Base-by-base conservation (phyloP, 2,888 invertebrate species). In the Phortica okadai region DNA sequence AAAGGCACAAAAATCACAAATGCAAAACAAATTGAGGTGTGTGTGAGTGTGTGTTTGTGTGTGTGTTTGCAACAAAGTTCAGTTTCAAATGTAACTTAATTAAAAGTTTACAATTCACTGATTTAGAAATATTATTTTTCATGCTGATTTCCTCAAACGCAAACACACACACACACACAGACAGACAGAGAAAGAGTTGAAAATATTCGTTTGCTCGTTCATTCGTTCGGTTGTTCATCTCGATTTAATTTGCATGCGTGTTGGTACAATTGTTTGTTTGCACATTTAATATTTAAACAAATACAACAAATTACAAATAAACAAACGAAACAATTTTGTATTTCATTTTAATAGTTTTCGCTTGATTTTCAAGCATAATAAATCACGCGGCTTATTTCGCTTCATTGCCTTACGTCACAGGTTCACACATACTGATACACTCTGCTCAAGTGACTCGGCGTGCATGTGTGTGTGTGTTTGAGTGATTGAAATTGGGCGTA, bases 91-190 rank as follows among this genome's bases (percentile, higher is more conserved):
- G 76, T 80, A 78, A 77, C 76, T 79, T 78, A 80, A 80, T 82
- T 79, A 72, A 74, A 84, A 78, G 66, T 81, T 77, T 75, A 83
- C 86, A 79, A 69, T 79, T 70, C 74, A 80, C 41, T 82, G 83
- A 44, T 45, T 80, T 70, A 74, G 74, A 74, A 74, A 74, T 74
- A 83, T 78, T 70, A 50, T 70, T 10, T 33, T 42, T 42, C 77
- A 77, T 75, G 59, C 59, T 73, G 14, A 62, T 45, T 72, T 45
- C 16, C 59, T 42, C 25, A 54, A 54, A 33, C 14, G 10, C 41
- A 1, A 11, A 58, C 54, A 56, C 56, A 66, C n/a, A n/a, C 25
- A 67, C 16, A 33, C 41, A 2, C 21, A 3, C 14, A 6, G 25
- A 44, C 16, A 11, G 21, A 33, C 33, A 33, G 3, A 33, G 3